Conservation (phyloP, 2,797 vertebrate genomes). For the Clarias platycephalus region DNA sequence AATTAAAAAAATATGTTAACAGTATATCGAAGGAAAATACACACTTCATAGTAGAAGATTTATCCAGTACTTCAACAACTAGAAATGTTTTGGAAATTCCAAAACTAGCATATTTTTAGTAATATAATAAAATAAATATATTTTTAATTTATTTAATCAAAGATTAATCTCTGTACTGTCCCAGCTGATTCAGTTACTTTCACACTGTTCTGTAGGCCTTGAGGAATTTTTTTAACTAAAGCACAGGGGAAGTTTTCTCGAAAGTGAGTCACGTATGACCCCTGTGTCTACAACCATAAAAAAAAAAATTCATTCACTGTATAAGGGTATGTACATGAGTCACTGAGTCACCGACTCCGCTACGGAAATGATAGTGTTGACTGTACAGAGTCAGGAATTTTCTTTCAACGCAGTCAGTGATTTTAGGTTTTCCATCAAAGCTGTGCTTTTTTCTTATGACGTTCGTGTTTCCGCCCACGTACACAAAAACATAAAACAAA, state of each 20-base stretch:
- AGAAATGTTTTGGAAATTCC: conserved; percentile 20
- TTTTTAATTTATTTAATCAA: not conserved
- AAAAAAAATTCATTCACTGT: conserved; percentile 1
- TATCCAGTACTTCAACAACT: not conserved
- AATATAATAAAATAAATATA: not conserved
- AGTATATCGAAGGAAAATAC: not conserved
- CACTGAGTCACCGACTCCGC: conserved; percentile 39
- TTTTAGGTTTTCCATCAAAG: not conserved
- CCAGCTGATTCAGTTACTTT: conserved; percentile 8
- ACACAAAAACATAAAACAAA: not conserved
- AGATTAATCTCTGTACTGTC: not conserved
- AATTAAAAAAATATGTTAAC: not conserved
- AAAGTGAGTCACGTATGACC: conserved; percentile 42
- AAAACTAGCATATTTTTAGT: not conserved
- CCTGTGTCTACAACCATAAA: not conserved
- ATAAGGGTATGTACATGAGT: not conserved
- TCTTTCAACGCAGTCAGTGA: not conserved
- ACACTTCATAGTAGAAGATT: not conserved
- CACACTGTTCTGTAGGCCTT: not conserved
- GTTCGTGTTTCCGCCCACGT: too few relatives aligned
- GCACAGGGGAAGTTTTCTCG: conserved; percentile 33
- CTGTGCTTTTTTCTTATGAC: not conserved
- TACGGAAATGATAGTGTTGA: conserved; percentile 34
- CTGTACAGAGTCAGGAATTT: conserved; percentile 13
- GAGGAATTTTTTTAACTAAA: conserved; percentile 15